Percentiles rank a stretch among this genome's conserved stretches.
These are phyloP conservation scores for Puma concolor DNA, from an alignment of 2,113 vertebrate species.

Conservation along the genomic window DNA sequence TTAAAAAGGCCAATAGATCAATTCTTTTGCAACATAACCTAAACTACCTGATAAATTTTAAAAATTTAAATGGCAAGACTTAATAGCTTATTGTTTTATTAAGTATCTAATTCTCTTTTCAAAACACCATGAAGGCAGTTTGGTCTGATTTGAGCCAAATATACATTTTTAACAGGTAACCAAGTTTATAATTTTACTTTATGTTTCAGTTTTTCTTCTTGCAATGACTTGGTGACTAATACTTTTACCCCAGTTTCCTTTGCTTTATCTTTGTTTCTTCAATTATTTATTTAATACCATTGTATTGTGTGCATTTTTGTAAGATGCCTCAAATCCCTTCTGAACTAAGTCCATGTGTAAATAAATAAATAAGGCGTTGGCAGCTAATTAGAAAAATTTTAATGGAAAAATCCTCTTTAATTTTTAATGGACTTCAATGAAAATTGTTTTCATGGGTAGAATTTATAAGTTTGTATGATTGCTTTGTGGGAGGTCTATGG, in stretches of 20 bases:
- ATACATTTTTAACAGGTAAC: background rate
- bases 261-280: constrained; percentile 47
- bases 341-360: constrained; percentile 52
- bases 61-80: background rate
- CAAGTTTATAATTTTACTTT: background rate
- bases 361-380: constrained; percentile 56
- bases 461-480: constrained; percentile 52
- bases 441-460: constrained; percentile 62
- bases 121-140: background rate
- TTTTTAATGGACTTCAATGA: constrained; percentile 72
- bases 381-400: constrained; percentile 64
- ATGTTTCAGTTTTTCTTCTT: background rate
- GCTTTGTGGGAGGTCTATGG: constrained; percentile 51
- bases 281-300: constrained; percentile 51
- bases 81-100: background rate
- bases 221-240: background rate
- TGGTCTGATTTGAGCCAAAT: constrained; percentile 22
- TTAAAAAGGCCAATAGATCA: background rate
- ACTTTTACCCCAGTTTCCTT: background rate
- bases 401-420: constrained; percentile 69
- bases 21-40: background rate
- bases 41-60: constrained; percentile 2
- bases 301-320: constrained; percentile 26
- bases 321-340: constrained; percentile 50
- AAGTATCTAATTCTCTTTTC: constrained; percentile 35